phyloP scores from a whole-genome alignment of 2,113 vertebrate species.

The Aldabrachelys gigantea region DNA sequence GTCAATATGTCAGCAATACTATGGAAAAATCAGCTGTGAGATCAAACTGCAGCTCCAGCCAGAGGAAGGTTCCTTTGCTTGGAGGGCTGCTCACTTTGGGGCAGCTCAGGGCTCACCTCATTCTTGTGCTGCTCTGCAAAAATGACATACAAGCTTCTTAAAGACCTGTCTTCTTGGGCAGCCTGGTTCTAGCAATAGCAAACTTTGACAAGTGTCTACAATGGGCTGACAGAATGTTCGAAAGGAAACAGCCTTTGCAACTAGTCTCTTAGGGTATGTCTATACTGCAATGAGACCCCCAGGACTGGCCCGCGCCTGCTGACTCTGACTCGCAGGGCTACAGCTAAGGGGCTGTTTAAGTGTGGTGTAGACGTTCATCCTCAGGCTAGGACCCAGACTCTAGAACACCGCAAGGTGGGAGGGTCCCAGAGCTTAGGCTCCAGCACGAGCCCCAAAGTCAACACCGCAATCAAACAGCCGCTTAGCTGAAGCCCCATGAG shows the following conservation, averaged over 20 bases:
- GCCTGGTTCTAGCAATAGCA: neutral
- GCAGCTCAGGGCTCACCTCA: neutral
- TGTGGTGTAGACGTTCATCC: neutral
- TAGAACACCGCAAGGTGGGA: neutral
- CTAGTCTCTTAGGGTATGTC: neutral
- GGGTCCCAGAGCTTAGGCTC: neutral
- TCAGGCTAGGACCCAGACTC: neutral
- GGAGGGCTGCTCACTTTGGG: neutral
- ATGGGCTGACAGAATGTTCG: neutral
- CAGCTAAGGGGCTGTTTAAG: neutral
- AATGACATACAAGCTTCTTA: neutral
- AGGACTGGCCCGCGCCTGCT: neutral
- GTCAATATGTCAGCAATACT: neutral
- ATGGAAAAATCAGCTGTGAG: rapidly evolving
- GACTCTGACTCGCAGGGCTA: neutral
- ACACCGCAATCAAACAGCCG: too few species aligned
- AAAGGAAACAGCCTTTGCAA: neutral
- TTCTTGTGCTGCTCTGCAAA: neutral
- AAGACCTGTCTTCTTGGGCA: neutral
- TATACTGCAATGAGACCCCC: neutral
- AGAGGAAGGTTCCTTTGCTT: neutral
- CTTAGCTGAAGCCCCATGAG: too few species aligned
- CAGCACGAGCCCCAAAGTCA: too few species aligned
- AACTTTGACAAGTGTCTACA: neutral
- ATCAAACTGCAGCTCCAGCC: rapidly evolving